Evolutionary conservation across 2,797 vertebrate species (phyloP).

Genomic region (Squalus acanthias): DNA sequence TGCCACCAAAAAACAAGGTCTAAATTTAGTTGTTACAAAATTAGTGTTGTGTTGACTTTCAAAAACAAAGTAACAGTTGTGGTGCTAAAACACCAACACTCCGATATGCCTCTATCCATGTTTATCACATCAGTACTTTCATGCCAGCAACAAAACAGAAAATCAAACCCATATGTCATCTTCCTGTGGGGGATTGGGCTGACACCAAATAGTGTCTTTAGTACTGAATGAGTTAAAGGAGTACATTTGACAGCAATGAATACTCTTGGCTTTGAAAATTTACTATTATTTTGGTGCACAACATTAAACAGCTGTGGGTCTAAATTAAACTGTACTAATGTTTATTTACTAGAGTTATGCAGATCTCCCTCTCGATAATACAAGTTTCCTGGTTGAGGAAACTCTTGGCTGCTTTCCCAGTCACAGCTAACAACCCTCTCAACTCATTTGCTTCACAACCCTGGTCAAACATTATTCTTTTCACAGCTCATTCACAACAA

Average conservation of each 20-base stretch:
- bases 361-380: conserved; percentile 16
- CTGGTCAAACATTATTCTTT: not conserved
- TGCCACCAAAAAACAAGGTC: not conserved
- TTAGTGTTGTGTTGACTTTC: conserved; percentile 19
- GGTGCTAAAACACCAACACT: conserved; percentile 31
- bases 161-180: not conserved
- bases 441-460: not conserved
- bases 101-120: not conserved
- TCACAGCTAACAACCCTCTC: not conserved
- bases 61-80: conserved; percentile 17
- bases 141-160: not conserved
- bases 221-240: not conserved
- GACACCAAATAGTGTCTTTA: not conserved
- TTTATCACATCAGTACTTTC: not conserved
- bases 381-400: not conserved
- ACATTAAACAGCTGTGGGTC: conserved; percentile 16
- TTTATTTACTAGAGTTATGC: conserved; percentile 4
- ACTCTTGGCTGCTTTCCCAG: conserved; percentile 31
- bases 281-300: not conserved
- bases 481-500: not conserved
- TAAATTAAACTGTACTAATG: conserved; percentile 21
- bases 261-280: not conserved
- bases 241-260: not conserved
- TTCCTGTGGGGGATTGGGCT: not conserved
- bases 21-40: conserved; percentile 24